Evolutionary conservation across 92 coral and sea anemone species (phyloP).

Genomic region (Porites lobata): DNA sequence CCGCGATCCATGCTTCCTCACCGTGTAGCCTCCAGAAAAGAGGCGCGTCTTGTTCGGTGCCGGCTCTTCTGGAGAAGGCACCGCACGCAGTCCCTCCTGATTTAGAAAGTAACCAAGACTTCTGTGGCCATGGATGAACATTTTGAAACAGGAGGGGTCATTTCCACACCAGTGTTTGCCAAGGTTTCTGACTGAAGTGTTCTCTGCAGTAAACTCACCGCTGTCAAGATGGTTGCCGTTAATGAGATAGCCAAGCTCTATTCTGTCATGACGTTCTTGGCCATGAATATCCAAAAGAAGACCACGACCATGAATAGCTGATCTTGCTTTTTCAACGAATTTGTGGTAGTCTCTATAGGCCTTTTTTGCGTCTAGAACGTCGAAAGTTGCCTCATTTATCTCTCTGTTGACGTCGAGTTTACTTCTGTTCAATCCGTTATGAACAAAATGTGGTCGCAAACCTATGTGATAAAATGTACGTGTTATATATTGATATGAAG

Average conservation of each 20-base stretch:
- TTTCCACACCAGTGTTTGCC: slow-evolving; percentile 2
- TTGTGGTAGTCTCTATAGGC: slow-evolving; percentile 38
- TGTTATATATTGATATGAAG: not conserved
- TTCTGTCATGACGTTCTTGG: slow-evolving; percentile 10
- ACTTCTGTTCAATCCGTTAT: slow-evolving; percentile 29
- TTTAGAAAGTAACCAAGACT: slow-evolving; percentile 37
- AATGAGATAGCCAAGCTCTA: slow-evolving; percentile 49
- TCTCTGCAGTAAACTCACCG: not conserved
- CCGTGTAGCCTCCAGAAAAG: slow-evolving; percentile 44
- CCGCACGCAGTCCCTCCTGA: not conserved
- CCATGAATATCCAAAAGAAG: slow-evolving; percentile 48
- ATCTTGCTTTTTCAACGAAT: slow-evolving; percentile 24
- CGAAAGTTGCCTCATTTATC: slow-evolving; percentile 37
- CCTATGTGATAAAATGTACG: not conserved
- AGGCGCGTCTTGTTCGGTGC: not conserved
- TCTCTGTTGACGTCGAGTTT: slow-evolving; percentile 44
- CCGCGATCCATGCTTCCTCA: slow-evolving; percentile 26
- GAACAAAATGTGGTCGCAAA: slow-evolving; percentile 50
- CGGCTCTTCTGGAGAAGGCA: slow-evolving; percentile 23
- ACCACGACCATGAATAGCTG: slow-evolving; percentile 6
- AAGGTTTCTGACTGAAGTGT: slow-evolving; percentile 34
- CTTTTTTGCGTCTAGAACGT: slow-evolving; percentile 29
- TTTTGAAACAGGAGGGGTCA: slow-evolving; percentile 11
- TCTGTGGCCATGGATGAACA: not conserved
- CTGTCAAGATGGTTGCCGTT: not conserved